phyloP scores from a whole-genome alignment of 2,888 invertebrate genomes.

The Andrena marginata region DNA sequence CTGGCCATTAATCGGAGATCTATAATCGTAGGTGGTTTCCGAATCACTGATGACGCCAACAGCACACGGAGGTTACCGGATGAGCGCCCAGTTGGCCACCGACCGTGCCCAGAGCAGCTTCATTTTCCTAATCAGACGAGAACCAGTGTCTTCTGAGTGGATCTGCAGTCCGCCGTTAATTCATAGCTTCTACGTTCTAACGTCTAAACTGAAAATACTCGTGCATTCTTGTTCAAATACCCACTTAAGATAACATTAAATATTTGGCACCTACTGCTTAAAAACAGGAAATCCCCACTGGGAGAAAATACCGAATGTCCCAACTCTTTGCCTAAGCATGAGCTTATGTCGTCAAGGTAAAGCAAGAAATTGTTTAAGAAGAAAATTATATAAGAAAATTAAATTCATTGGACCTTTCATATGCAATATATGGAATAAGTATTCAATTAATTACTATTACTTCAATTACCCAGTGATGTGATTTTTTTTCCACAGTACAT shows the following conservation, averaged over 20 bases:
- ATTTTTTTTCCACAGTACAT: not conserved
- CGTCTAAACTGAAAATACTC: not conserved
- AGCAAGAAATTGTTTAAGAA: too few relatives aligned
- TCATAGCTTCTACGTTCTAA: not conserved
- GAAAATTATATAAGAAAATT: too few relatives aligned
- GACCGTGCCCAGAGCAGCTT: not conserved
- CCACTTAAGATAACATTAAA: too few relatives aligned
- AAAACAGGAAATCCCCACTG: too few relatives aligned
- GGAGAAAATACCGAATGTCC: too few relatives aligned
- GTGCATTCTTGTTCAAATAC: too few relatives aligned
- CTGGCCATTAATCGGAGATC: not conserved
- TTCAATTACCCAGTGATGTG: not conserved
- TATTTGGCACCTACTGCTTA: too few relatives aligned
- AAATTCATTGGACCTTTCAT: too few relatives aligned
- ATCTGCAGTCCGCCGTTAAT: not conserved
- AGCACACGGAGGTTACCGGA: not conserved
- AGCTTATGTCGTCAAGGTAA: too few relatives aligned
- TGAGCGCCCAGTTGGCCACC: not conserved
- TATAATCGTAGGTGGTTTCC: constrained; percentile 6
- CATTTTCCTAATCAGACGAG: not conserved
- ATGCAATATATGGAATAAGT: too few relatives aligned
- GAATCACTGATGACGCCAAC: constrained; percentile 10
- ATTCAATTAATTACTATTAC: too few relatives aligned
- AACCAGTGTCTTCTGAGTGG: not conserved
- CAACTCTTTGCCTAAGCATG: too few relatives aligned